Percentiles rank a stretch among this genome's conserved stretches.
Conservation (phyloP, 2,797 vertebrate species). For the Bovichtus diacanthus region DNA sequence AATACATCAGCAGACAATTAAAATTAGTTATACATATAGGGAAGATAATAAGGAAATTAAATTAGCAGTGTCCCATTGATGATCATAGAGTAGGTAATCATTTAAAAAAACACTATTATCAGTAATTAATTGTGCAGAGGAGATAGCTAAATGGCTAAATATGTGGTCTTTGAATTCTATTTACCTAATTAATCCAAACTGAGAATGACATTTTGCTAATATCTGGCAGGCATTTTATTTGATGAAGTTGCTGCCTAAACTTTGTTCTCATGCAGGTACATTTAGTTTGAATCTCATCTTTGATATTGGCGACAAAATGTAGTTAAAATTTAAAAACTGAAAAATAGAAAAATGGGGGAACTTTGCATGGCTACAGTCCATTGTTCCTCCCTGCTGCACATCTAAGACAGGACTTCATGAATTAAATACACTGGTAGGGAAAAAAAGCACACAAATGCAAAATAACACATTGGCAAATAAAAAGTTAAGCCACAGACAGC, state of each 20-base stretch:
- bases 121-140: neutral
- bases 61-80: neutral
- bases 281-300: neutral
- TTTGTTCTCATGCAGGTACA: neutral
- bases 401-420: conserved; percentile 17
- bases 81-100: neutral
- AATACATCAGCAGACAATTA: conserved; percentile 20
- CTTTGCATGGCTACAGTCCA: conserved; percentile 4
- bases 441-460: conserved; percentile 12
- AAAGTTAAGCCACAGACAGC: conserved; percentile 5
- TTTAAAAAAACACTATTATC: neutral
- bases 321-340: neutral
- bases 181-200: neutral
- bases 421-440: conserved; percentile 5
- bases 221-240: neutral
- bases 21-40: neutral
- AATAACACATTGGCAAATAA: conserved; percentile 20
- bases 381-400: conserved; percentile 10
- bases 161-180: neutral
- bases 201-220: neutral
- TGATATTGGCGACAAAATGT: neutral
- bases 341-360: neutral
- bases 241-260: neutral
- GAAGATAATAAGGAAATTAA: conserved; percentile 3
- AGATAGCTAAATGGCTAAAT: neutral